Percentiles rank a stretch among this genome's conserved stretches.
Evolutionary conservation across 2,797 vertebrate genomes (phyloP).

Genomic region (Pterois miles): DNA sequence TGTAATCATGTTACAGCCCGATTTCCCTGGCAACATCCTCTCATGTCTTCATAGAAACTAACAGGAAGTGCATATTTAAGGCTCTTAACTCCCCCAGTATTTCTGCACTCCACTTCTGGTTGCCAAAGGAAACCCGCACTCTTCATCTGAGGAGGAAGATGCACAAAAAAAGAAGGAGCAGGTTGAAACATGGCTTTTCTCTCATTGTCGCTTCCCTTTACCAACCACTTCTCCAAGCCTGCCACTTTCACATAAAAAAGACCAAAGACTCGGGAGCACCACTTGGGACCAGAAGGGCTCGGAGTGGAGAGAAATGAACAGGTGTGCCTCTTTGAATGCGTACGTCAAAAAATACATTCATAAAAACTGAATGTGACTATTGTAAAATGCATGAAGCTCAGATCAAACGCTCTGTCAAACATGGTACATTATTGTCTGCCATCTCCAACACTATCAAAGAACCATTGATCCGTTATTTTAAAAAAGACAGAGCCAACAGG

Average conservation of each 20-base stretch:
- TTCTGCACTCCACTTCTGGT: conserved; percentile 34
- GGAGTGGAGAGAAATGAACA: background rate
- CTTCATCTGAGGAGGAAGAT: background rate
- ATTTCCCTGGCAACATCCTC: conserved; percentile 20
- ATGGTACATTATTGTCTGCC: background rate
- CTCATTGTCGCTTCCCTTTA: background rate
- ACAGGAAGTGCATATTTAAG: conserved; percentile 15
- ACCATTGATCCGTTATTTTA: background rate
- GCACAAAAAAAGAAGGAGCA: background rate
- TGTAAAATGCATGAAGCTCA: background rate
- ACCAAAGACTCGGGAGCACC: conserved; percentile 10
- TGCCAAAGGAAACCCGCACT: conserved; percentile 45
- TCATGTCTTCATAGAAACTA: conserved; percentile 28
- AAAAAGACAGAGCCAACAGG: background rate
- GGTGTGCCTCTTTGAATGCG: background rate
- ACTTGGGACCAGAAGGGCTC: background rate
- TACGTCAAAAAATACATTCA: background rate
- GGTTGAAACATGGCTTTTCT: background rate
- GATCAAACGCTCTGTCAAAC: background rate
- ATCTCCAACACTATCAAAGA: background rate
- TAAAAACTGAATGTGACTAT: conserved; percentile 1
- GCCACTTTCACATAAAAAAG: background rate
- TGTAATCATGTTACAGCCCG: conserved; percentile 1
- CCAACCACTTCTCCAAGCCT: background rate
- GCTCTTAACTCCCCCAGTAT: background rate